phyloP scores from a whole-genome alignment of 1,140 invertebrate genomes.

The Liolophura sinensis region DNA sequence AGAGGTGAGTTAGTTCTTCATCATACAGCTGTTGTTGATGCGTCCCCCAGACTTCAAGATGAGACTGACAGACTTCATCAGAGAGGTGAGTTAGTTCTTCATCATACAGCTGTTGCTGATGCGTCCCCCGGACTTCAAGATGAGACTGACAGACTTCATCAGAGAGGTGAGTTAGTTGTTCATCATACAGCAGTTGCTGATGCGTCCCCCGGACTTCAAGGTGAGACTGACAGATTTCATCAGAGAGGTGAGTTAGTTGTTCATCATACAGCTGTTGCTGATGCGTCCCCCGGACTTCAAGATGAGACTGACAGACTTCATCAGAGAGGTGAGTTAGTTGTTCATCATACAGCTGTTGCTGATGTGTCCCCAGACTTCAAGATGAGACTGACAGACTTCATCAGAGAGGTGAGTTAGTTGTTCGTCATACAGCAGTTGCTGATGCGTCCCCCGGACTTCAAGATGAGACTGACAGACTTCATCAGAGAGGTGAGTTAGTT shows the following conservation, averaged over 20 bases:
- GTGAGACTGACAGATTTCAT: conserved; percentile 91
- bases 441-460: conserved; percentile 83
- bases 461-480: conserved; percentile 90
- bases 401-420: conserved; percentile 70
- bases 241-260: conserved; percentile 67
- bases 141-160: conserved; percentile 89
- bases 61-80: conserved; percentile 89
- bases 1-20: conserved; percentile 62
- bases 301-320: conserved; percentile 90
- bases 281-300: conserved; percentile 86
- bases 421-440: conserved; percentile 89
- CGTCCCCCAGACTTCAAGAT: conserved; percentile 89
- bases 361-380: conserved; percentile 85
- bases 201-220: conserved; percentile 87
- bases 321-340: conserved; percentile 70
- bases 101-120: conserved; percentile 89
- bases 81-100: conserved; percentile 76
- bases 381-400: conserved; percentile 90
- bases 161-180: conserved; percentile 67
- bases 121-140: conserved; percentile 86
- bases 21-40: conserved; percentile 75
- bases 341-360: conserved; percentile 71
- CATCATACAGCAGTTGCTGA: conserved; percentile 55
- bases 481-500: conserved; percentile 72
- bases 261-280: conserved; percentile 89